These are phyloP conservation scores for Dicranocentrus wangi DNA, from an alignment of 2,888 invertebrate species.

Conservation along the genomic window DNA sequence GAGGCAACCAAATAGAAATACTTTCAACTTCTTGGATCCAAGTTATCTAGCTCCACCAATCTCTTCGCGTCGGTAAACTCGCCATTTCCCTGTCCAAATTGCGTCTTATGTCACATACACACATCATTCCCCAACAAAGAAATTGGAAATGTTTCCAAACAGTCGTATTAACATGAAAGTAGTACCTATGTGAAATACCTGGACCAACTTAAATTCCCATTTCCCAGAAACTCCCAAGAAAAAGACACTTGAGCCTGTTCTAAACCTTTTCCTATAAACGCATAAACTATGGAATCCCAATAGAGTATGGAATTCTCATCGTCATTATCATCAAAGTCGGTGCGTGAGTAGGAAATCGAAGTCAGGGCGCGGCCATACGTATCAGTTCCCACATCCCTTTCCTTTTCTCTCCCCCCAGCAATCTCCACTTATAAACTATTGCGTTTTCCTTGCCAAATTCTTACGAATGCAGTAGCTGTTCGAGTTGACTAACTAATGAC, in stretches of 20 bases:
- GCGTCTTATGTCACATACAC: neutral
- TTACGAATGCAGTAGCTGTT: neutral
- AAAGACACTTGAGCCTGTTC: constrained; percentile 19
- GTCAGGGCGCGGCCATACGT: no score
- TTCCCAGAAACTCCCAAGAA: constrained; percentile 27
- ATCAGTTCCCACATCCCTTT: constrained; percentile 37
- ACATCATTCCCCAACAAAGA: neutral
- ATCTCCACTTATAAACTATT: neutral
- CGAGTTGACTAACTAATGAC: constrained; percentile 58
- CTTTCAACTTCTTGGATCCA: constrained; percentile 3
- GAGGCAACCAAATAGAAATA: neutral
- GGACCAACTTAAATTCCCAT: constrained; percentile 48
- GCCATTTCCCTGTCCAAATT: neutral
- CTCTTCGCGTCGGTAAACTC: neutral
- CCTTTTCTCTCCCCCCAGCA: neutral
- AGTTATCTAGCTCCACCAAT: neutral
- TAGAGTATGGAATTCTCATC: neutral
- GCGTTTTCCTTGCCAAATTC: constrained; percentile 32
- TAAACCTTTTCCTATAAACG: neutral
- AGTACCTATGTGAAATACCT: constrained; percentile 23
- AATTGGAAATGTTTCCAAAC: neutral
- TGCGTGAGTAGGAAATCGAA: no score
- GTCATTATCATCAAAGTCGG: constrained; percentile 2
- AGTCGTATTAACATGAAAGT: constrained; percentile 19
- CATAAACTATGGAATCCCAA: no score